A percentile compares a stretch with the other conserved stretches of the same genome.
These are phyloP conservation scores for Drosophila anomelani DNA, from an alignment of 2,888 invertebrate species.

Conservation along the genomic window DNA sequence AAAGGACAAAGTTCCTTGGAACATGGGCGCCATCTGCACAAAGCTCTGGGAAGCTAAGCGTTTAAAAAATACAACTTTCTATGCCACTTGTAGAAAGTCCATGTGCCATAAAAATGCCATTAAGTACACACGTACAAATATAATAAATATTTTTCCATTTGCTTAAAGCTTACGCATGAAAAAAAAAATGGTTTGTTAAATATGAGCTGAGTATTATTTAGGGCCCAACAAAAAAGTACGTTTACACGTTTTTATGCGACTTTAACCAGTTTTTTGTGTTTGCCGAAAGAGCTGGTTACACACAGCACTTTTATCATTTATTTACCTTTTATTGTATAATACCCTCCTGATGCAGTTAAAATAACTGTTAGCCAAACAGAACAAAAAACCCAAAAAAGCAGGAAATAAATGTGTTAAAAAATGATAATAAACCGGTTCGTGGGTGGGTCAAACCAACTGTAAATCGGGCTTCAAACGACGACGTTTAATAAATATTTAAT, in stretches of 20 bases:
- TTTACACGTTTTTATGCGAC: constrained; percentile 14
- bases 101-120: constrained; percentile 35
- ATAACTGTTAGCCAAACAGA: constrained; percentile 48
- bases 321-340: constrained; percentile 21
- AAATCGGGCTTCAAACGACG: constrained; percentile 40
- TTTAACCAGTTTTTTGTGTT: constrained; percentile 1
- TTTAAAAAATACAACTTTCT: constrained; percentile 22
- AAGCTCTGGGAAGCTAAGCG: constrained; percentile 20
- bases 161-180: constrained; percentile 14
- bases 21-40: constrained; percentile 26
- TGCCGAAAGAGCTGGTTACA: not conserved
- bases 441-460: constrained; percentile 53
- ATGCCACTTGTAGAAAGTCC: constrained; percentile 37
- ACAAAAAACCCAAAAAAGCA: constrained; percentile 25
- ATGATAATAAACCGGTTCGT: constrained; percentile 37
- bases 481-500: constrained; percentile 55
- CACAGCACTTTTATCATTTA: constrained; percentile 3
- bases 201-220: constrained; percentile 34
- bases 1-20: constrained; percentile 9
- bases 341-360: constrained; percentile 15
- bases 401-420: constrained; percentile 29
- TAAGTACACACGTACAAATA: constrained; percentile 32
- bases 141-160: constrained; percentile 31
- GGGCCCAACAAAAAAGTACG: constrained; percentile 18
- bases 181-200: constrained; percentile 29